These are phyloP conservation scores for Delphinapterus leucas DNA, from an alignment of 2,113 vertebrate species.

Conservation along the genomic window DNA sequence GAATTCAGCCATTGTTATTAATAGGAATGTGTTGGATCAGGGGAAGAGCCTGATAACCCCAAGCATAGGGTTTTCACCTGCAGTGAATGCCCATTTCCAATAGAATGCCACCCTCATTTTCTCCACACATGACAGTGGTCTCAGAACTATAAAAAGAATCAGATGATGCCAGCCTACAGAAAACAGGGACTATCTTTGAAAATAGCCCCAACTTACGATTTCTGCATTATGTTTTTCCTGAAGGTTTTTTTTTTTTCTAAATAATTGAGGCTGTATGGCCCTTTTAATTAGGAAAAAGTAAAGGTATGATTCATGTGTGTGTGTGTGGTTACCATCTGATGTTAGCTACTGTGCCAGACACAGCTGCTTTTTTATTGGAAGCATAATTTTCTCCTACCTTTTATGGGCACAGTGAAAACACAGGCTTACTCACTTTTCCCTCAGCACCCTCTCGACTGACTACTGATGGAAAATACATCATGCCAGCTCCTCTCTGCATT, in stretches of 20 bases:
- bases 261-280: neutral
- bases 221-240: neutral
- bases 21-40: neutral
- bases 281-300: slow-evolving; percentile 14
- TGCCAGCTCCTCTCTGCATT: neutral
- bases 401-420: neutral
- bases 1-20: neutral
- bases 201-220: neutral
- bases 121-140: neutral
- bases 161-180: neutral
- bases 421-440: neutral
- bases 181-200: neutral
- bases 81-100: neutral
- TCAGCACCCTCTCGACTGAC: neutral
- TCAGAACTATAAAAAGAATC: neutral
- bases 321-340: neutral
- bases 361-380: neutral
- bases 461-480: neutral
- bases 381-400: neutral
- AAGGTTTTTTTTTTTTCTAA: neutral
- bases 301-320: neutral
- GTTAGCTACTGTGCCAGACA: neutral
- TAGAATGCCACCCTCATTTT: neutral
- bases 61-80: neutral
- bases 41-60: neutral